Percentiles rank a stretch among this genome's conserved stretches.
Conservation (phyloP, 2,888 invertebrate species). For the Masnerella sp. region DNA sequence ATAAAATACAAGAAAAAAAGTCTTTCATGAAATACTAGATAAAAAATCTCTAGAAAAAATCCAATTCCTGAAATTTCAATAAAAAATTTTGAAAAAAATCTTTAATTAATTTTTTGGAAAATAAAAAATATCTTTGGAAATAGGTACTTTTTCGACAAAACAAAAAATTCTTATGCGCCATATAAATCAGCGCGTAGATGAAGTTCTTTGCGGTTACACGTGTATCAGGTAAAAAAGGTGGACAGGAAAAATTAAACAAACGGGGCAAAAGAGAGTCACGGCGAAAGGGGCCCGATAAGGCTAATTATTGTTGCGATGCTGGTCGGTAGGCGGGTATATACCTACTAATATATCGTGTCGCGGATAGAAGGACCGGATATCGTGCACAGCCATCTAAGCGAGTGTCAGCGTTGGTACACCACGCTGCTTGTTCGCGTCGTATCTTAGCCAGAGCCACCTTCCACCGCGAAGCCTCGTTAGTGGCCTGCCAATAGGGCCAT, state of each 20-base stretch:
- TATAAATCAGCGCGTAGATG: no score
- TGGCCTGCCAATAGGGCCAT: slow-evolving; percentile 70
- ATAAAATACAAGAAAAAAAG: no score
- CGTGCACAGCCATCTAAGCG: slow-evolving; percentile 72
- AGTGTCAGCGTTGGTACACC: slow-evolving; percentile 70
- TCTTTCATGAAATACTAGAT: no score
- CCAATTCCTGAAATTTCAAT: no score
- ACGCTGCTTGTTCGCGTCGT: slow-evolving; percentile 64
- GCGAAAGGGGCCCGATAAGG: slow-evolving; percentile 67
- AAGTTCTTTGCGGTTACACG: no score
- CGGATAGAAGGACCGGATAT: slow-evolving; percentile 70
- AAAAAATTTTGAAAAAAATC: no score
- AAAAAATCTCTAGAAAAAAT: no score
- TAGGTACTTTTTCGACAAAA: no score
- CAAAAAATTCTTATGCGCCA: no score
- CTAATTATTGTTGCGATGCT: slow-evolving; percentile 70
- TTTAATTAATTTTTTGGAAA: no score
- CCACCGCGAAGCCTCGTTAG: slow-evolving; percentile 70
- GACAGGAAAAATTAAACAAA: slow-evolving; percentile 17
- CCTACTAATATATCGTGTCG: slow-evolving; percentile 66
- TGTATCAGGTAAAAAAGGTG: neutral
- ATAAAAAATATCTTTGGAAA: no score
- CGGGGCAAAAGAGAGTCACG: slow-evolving; percentile 25
- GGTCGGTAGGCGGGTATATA: slow-evolving; percentile 41
- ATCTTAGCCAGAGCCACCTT: slow-evolving; percentile 61